Evolutionary conservation across 1,140 invertebrate genomes (phyloP), one percentile per base, ranked within the genome.

Genomic region (Tetramorium parvispinum): DNA sequence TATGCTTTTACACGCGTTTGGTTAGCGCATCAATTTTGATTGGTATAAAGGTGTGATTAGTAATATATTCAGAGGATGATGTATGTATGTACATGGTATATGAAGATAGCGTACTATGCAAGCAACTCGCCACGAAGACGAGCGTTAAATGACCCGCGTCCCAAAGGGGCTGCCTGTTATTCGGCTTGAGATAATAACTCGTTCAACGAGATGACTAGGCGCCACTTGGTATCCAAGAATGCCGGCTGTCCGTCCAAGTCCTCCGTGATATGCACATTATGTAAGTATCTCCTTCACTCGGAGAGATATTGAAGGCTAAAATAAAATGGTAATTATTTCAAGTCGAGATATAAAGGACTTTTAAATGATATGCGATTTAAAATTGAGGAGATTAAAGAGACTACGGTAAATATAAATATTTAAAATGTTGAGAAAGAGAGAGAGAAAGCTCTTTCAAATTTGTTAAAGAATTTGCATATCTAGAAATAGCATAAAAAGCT

Each of bases 121-220:
- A 24, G 40, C 43, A 40, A n/a, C 13, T 59, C 13, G 51, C n/a
- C 40, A 40, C 32, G 61, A 57, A 78, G 49, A 71, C 40, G 40
- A 78, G 53, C 73, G 85, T 87, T 87, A 82, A 89, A 71, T 79
- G 53, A 66, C 76, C 71, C 63, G 71, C 63, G 46, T 88, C 40
- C 76, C 66, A 88, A 68, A 89, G 91, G 89, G 86, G 85, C 77
- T 85, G 73, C 79, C 86, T 87, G 87, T 90, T 78, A 91, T 93
- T 94, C 90, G 91, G 88, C 86, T 91, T 79, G 89, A 94, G 93
- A 94, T 94, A 94, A 94, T 93, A 94, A 94, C 88, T 93, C 88
- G 92, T 91, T 86, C 86, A 70, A 53, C 57, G 49, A 70, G 89
- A 92, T 91, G 88, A 92, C 89, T 93, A 92, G 93, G 92, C 93